Evolutionary conservation across 2,888 invertebrate genomes (phyloP).

Genomic region (Pollenia angustigena): DNA sequence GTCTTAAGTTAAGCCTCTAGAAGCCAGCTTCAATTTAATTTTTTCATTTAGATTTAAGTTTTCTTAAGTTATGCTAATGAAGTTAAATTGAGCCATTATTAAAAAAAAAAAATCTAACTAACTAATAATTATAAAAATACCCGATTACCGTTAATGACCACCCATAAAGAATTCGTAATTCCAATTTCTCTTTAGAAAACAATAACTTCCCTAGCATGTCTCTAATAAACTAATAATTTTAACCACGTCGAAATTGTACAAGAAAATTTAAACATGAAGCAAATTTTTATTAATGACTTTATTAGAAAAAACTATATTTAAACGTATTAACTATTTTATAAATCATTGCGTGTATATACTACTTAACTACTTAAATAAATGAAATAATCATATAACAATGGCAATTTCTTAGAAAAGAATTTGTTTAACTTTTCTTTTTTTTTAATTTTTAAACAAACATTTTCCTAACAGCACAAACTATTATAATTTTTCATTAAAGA

Average conservation of each 20-base stretch:
- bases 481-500: conserved; percentile 2
- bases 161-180: neutral
- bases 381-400: conserved; percentile 43
- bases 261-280: neutral
- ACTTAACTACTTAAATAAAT: conserved; percentile 47
- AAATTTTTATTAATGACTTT: conserved; percentile 45
- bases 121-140: too few species aligned
- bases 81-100: too few species aligned
- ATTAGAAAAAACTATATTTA: conserved; percentile 14
- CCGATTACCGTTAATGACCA: neutral
- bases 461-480: conserved; percentile 2
- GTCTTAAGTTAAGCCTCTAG: too few species aligned
- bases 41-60: too few species aligned
- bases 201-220: neutral
- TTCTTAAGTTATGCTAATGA: too few species aligned
- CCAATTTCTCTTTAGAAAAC: neutral
- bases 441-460: neutral
- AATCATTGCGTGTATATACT: conserved; percentile 21
- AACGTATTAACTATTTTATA: conserved; percentile 9
- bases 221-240: conserved; percentile 1
- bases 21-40: too few species aligned
- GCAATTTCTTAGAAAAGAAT: conserved; percentile 51
- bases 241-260: conserved; percentile 14
- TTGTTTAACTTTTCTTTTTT: neutral
- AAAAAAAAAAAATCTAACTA: too few species aligned